Base-by-base conservation (phyloP, 2,888 invertebrate genomes). In the Plusia festucae region DNA sequence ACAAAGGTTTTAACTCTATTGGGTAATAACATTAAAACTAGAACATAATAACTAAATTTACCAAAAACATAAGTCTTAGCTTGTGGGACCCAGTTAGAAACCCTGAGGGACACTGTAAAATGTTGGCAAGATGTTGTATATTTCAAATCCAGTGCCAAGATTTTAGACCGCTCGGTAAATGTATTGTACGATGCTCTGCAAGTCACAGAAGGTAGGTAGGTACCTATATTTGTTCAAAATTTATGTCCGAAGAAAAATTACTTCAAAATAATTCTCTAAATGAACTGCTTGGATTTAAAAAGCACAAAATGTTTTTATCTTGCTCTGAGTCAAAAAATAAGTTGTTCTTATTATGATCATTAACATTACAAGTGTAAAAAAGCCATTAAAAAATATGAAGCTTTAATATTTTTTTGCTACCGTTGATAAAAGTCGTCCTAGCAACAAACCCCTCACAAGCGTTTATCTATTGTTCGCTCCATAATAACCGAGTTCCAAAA, bases 1-100 rank as follows among this genome's bases (percentile, higher is more conserved):
- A 66, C 55, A 72, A 66, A 77, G 59, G 60, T 46, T 56, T 18
- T 7, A 46, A 22, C 54, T 71, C 64, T 34, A 34, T 15, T 15
- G 34, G 34, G 34, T 34, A 34, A 46, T 16, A 8, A 46, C 44
- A 46, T 18, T 18, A 46, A 46, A 46, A 46, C 46, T 18, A 2
- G 18, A 34, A 34, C 34, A 4, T 34, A 27, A 27, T 8, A 27
- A 27, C 27, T 27, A 3, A 27, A 8, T 27, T 27, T 27, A 27
- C 16, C 16, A 4, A 18, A n/a, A 22, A 32, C n/a, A 11, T 34
- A 8, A 5, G 8, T 18, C 13, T 57, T 13, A 5, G 24, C 16
- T 46, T 22, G 55, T 15, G 13, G 59, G 6, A 40, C 40, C 52
- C 8, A 52, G 13, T 52, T 18, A 34, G 24, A 16, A 4, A 24